phyloP scores from a whole-genome alignment of 2,888 invertebrate species.

The Seira musarum region DNA sequence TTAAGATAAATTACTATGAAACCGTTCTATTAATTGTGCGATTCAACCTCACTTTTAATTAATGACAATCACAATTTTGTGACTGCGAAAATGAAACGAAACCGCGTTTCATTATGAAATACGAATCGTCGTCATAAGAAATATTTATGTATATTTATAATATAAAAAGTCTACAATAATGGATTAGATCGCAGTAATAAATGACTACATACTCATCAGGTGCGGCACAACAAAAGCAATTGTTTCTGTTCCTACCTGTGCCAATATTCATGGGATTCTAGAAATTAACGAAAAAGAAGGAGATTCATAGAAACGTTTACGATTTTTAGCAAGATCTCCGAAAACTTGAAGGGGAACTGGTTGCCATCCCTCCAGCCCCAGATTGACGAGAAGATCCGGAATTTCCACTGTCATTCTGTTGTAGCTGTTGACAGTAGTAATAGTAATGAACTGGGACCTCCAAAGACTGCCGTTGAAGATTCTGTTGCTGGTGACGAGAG shows the following conservation, averaged over 20 bases:
- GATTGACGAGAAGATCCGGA: constrained; percentile 42
- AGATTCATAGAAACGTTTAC: not conserved
- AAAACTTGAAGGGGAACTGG: constrained; percentile 59
- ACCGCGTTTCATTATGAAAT: not conserved
- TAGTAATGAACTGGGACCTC: constrained; percentile 68
- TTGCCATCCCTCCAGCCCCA: constrained; percentile 52
- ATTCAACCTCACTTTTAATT: too few species aligned
- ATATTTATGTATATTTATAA: too few species aligned
- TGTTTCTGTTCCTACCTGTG: not conserved
- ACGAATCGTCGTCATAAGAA: too few species aligned
- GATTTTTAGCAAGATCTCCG: constrained; percentile 62
- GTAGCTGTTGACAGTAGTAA: constrained; percentile 64
- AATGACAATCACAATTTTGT: too few species aligned
- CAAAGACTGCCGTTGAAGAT: constrained; percentile 63
- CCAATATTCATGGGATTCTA: not conserved
- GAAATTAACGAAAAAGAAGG: not conserved
- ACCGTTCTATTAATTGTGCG: too few species aligned
- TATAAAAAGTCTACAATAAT: too few species aligned
- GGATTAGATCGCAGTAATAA: not conserved
- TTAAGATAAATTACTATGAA: too few species aligned
- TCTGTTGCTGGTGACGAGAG: not conserved
- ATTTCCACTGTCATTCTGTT: constrained; percentile 41
- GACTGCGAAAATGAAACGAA: not conserved
- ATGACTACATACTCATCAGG: not conserved
- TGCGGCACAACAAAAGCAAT: not conserved